Conservation (phyloP, 64 coral and sea anemone genomes). For the Porites australiensis region DNA sequence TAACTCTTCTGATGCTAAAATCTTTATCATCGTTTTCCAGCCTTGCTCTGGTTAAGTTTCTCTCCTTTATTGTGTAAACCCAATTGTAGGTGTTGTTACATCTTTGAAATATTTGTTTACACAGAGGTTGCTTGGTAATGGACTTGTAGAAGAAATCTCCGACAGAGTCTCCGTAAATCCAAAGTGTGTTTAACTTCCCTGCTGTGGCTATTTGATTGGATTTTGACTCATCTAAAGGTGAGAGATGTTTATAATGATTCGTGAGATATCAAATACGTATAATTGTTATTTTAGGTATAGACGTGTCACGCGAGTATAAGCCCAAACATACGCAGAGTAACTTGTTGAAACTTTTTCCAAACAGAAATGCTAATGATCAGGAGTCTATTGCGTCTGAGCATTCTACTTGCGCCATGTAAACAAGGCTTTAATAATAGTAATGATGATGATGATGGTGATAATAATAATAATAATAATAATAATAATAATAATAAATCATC, state of each 20-base stretch:
- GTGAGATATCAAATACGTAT: neutral
- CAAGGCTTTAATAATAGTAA: too few species aligned
- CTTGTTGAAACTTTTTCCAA: too few species aligned
- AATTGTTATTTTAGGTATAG: neutral
- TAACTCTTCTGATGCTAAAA: constrained; percentile 75
- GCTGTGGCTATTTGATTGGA: neutral
- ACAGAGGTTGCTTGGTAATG: constrained; percentile 68
- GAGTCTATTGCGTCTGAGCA: too few species aligned
- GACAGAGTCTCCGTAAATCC: constrained; percentile 91
- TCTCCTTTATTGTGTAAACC: constrained; percentile 76
- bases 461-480: too few species aligned
- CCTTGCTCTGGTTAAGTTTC: constrained; percentile 76
- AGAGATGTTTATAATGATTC: neutral
- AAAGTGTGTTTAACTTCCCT: constrained; percentile 49
- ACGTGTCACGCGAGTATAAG: too few species aligned
- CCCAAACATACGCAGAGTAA: too few species aligned
- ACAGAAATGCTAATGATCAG: too few species aligned
- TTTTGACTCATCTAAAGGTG: neutral
- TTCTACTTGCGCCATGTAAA: too few species aligned
- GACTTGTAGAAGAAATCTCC: constrained; percentile 92
- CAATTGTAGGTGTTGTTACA: constrained; percentile 90
- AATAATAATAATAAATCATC: too few species aligned
- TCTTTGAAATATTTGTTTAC: constrained; percentile 73
- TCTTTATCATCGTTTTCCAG: constrained; percentile 79
- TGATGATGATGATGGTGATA: too few species aligned